A percentile compares a stretch with the other conserved stretches of the same genome.
Conservation (phyloP, 2,888 invertebrate species). For the Mesoligia furuncula region DNA sequence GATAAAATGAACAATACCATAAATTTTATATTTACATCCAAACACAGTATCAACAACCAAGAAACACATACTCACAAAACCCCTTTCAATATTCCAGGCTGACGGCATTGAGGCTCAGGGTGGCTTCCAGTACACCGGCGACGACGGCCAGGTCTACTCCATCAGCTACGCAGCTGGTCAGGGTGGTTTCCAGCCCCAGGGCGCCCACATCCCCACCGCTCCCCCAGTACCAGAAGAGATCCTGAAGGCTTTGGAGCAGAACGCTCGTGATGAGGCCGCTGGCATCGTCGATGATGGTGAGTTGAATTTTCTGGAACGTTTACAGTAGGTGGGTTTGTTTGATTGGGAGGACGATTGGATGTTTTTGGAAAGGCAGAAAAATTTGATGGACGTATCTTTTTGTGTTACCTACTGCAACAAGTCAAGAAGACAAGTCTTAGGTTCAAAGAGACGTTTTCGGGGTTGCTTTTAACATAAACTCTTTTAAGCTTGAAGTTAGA, state of each 20-base stretch:
- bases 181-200: slow-evolving; percentile 90
- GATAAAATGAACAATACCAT: background rate
- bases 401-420: background rate
- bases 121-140: slow-evolving; percentile 91
- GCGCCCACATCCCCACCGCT: slow-evolving; percentile 91
- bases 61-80: background rate
- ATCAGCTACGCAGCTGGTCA: slow-evolving; percentile 90
- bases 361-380: background rate
- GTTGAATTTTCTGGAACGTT: slow-evolving; percentile 54
- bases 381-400: background rate
- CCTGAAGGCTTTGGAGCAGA: slow-evolving; percentile 89
- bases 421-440: background rate
- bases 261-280: slow-evolving; percentile 90
- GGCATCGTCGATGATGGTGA: slow-evolving; percentile 90
- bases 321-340: background rate
- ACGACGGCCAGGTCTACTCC: slow-evolving; percentile 90
- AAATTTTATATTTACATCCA: background rate
- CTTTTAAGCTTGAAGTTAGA: background rate
- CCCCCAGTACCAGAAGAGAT: slow-evolving; percentile 91
- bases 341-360: background rate
- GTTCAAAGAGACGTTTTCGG: background rate
- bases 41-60: background rate
- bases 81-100: slow-evolving; percentile 76
- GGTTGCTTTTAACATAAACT: no score
- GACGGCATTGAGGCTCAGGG: slow-evolving; percentile 90